Evolutionary conservation across 1,140 invertebrate species (phyloP), one percentile per base, ranked within the genome.

Genomic region (Chironomus striatipennis): DNA sequence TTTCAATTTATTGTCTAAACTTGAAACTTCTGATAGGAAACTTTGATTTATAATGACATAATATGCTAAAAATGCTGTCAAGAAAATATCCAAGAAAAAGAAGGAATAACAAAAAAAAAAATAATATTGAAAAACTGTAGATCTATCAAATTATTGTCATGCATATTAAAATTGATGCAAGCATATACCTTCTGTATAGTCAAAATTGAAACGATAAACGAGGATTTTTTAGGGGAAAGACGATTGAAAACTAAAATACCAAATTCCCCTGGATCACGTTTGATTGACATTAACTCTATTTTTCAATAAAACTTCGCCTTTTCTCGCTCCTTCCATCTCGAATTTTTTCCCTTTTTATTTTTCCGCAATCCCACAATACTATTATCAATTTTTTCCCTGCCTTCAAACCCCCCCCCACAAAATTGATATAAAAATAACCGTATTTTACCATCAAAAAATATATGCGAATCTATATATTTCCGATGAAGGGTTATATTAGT

Each of bases 251-350:
- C 47, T 57, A 57, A 57, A 34, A 57, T 57, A n/a, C n/a, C 47
- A n/a, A 57, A 57, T 70, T 21, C 17, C 65, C 65, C 18, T 21
- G 20, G 2, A 20, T 70, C 65, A 70, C 47, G 7, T 18, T 70
- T 70, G 65, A 70, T 70, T 70, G 65, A 70, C 65, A 70, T 70
- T 70, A 70, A 70, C 65, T 70, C 17, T 20, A 70, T 70, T 70
- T 70, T 70, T 70, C 65, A 70, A 70, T 70, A 18, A 18, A 20
- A 21, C 17, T 17, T 20, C 20, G 24, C 24, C 24, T 34, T 34
- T 34, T 34, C n/a, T n/a, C n/a, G n/a, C n/a, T n/a, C n/a, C n/a
- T 67, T 7, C 18, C 18, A 67, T 70, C 7, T 57, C 9, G 9
- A 57, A n/a, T 57, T 57, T 57, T 57, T n/a, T n/a, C 47, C 47